Evolutionary conservation across 30 jellyfish, hydroid and myxozoan genomes (phyloP).

Genomic region (Cassiopea xamachana): DNA sequence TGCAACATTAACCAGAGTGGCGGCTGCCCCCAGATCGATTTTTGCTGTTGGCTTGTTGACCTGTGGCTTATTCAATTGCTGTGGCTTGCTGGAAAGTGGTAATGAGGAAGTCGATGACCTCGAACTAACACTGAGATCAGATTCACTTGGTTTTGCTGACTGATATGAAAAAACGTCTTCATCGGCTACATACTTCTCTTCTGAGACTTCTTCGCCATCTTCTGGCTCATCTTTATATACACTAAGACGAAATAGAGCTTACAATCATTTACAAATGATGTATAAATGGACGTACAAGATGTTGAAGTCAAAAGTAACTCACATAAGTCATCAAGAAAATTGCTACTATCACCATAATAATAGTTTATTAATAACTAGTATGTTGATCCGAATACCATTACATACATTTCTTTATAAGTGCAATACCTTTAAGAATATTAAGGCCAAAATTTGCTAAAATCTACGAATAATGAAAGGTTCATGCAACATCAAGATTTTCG

Average conservation of each 20-base stretch:
- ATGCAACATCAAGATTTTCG: too few relatives aligned
- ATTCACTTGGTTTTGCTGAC: conserved; percentile 40
- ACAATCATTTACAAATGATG: not conserved
- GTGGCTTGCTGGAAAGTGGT: not conserved
- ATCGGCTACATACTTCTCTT: conserved; percentile 75
- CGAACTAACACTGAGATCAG: conserved; percentile 18
- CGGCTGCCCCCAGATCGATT: conserved; percentile 95
- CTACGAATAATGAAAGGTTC: too few relatives aligned
- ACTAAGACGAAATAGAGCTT: conserved; percentile 15
- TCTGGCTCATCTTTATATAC: conserved; percentile 94
- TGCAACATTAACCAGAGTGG: conserved; percentile 69
- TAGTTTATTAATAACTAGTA: too few relatives aligned
- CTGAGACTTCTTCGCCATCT: conserved; percentile 86
- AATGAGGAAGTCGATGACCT: not conserved
- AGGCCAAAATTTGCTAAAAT: too few relatives aligned
- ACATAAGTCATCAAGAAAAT: too few relatives aligned
- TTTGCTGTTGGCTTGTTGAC: conserved; percentile 68
- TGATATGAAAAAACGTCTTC: conserved; percentile 74
- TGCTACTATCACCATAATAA: too few relatives aligned
- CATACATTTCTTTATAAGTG: too few relatives aligned
- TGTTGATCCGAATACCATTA: too few relatives aligned
- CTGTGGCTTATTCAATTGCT: conserved; percentile 3
- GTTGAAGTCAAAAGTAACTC: too few relatives aligned
- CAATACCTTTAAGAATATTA: too few relatives aligned
- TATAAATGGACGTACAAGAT: too few relatives aligned